Conservation (phyloP, 2,797 vertebrate genomes). For the Apogon talboti region DNA sequence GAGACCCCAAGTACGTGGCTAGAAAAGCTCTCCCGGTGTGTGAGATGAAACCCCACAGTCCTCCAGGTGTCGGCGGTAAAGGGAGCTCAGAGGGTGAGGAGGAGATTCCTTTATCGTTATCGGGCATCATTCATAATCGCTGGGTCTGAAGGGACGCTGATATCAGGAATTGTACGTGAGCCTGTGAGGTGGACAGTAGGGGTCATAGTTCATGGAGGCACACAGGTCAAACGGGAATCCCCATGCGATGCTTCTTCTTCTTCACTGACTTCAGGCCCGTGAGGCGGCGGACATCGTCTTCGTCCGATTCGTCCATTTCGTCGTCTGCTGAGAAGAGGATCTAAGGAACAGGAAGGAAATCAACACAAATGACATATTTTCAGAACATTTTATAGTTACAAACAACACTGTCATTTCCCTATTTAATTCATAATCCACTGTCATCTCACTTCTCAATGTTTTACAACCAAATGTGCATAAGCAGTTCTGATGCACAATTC, state of each 20-base stretch:
- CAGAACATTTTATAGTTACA: no score
- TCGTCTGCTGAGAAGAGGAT: conserved; percentile 98
- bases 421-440: no score
- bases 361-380: no score
- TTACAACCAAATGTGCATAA: no score
- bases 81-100: conserved; percentile 9
- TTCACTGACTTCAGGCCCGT: conserved; percentile 90
- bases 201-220: conserved; percentile 28
- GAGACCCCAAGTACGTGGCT: conserved; percentile 28
- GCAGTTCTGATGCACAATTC: no score
- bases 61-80: conserved; percentile 28
- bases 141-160: conserved; percentile 15
- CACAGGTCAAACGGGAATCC: conserved; percentile 92
- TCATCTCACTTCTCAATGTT: no score
- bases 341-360: conserved; percentile 71
- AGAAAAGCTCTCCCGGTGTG: conserved; percentile 8
- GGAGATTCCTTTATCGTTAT: conserved; percentile 14
- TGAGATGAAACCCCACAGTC: conserved; percentile 15
- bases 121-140: neutral
- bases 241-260: conserved; percentile 97
- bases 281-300: conserved; percentile 92
- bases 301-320: conserved; percentile 97
- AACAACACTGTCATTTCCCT: no score
- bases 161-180: conserved; percentile 18
- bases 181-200: conserved; percentile 25